A percentile compares a stretch with the other conserved stretches of the same genome.
Evolutionary conservation across 1,140 invertebrate genomes (phyloP).

Genomic region (Macrocentrus cingulum): DNA sequence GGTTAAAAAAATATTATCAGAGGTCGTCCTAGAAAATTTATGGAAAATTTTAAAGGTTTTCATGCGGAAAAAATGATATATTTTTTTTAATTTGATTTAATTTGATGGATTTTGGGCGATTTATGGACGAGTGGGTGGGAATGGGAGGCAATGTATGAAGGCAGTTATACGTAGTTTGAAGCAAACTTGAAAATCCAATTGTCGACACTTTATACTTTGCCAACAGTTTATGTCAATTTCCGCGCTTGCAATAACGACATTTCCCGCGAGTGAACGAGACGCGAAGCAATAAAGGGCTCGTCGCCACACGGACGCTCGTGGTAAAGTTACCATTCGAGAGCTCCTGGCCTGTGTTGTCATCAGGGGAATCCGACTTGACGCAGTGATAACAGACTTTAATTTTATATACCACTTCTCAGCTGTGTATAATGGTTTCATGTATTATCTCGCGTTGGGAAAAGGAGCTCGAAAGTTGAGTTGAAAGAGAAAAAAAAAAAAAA

Average conservation of each 20-base stretch:
- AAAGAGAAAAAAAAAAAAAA: too few species aligned
- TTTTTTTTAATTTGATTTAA: too few species aligned
- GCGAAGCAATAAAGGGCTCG: slow-evolving; percentile 26
- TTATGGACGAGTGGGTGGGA: too few species aligned
- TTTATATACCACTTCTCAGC: neutral
- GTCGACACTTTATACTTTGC: slow-evolving; percentile 42
- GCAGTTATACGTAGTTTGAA: slow-evolving; percentile 1
- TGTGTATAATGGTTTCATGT: too few species aligned
- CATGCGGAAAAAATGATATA: too few species aligned
- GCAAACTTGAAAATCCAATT: slow-evolving; percentile 20
- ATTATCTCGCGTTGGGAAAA: too few species aligned
- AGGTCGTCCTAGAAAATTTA: too few species aligned
- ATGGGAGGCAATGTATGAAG: too few species aligned
- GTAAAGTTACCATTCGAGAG: slow-evolving; percentile 26
- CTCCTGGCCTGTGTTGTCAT: neutral
- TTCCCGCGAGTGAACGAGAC: slow-evolving; percentile 22
- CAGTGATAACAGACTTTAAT: neutral
- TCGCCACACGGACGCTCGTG: slow-evolving; percentile 23
- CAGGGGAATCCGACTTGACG: slow-evolving; percentile 4
- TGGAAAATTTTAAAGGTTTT: too few species aligned
- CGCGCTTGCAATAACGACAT: slow-evolving; percentile 29
- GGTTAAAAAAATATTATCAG: too few species aligned
- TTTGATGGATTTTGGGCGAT: too few species aligned
- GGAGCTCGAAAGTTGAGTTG: too few species aligned
- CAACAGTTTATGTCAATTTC: slow-evolving; percentile 44